Evolutionary conservation across 1,140 invertebrate species (phyloP).

Genomic region (Caenorhabditis tropicalis): DNA sequence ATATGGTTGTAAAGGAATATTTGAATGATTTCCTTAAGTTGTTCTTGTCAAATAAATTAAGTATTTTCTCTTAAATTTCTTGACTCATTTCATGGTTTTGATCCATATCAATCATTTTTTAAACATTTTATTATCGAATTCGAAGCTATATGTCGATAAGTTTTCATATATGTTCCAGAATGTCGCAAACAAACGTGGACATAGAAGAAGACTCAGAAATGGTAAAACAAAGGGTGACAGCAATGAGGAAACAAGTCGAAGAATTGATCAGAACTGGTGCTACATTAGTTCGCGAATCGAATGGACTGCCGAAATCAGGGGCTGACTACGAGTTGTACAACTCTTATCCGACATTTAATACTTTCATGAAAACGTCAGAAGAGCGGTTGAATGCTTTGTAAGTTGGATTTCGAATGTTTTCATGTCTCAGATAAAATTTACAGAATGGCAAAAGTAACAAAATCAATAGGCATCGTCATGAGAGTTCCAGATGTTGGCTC

Average conservation of each 20-base stretch:
- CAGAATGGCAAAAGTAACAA: slow-evolving; percentile 13
- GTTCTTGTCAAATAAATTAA: no score
- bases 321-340: slow-evolving; percentile 43
- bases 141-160: no score
- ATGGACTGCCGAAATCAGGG: slow-evolving; percentile 28
- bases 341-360: slow-evolving; percentile 34
- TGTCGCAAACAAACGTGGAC: neutral
- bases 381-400: slow-evolving; percentile 42
- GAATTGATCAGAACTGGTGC: slow-evolving; percentile 14
- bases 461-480: slow-evolving; percentile 34
- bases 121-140: no score
- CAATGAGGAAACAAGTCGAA: slow-evolving; percentile 3
- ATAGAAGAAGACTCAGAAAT: neutral
- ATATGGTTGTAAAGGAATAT: no score
- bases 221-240: neutral
- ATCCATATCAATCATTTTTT: no score
- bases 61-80: no score
- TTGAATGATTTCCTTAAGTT: no score
- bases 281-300: slow-evolving; percentile 30
- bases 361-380: slow-evolving; percentile 47
- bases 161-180: neutral
- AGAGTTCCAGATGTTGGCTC: slow-evolving; percentile 29
- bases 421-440: neutral
- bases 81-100: no score
- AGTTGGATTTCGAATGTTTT: neutral